Evolutionary conservation across 2,797 vertebrate genomes (phyloP).

Genomic region (Parauchenoglanis ngamensis): DNA sequence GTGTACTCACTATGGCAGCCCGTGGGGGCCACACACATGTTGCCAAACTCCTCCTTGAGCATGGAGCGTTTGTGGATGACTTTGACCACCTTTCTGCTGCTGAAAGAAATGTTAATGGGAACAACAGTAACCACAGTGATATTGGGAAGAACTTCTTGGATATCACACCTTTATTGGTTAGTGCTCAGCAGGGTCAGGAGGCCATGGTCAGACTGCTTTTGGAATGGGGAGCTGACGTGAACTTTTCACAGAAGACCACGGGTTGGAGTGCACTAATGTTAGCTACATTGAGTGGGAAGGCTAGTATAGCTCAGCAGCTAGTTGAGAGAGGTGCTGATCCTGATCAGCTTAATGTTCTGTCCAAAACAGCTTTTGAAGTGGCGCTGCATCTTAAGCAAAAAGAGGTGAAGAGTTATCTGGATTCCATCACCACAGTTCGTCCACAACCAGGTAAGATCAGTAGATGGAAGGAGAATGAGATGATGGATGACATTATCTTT

Average conservation of each 20-base stretch:
- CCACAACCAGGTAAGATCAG: constrained; percentile 82
- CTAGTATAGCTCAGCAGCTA: constrained; percentile 86
- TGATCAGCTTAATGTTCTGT: constrained; percentile 85
- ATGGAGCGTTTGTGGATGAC: constrained; percentile 85
- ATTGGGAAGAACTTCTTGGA: constrained; percentile 76
- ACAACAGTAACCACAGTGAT: constrained; percentile 72
- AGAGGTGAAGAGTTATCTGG: constrained; percentile 88
- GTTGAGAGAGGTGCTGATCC: constrained; percentile 91
- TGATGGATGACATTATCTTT: background rate
- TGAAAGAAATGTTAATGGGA: constrained; percentile 69
- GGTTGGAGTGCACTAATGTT: constrained; percentile 94
- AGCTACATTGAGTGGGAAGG: constrained; percentile 83
- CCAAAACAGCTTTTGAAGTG: constrained; percentile 92
- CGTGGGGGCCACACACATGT: constrained; percentile 88
- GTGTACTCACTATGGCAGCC: constrained; percentile 88
- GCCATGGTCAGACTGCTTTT: constrained; percentile 81
- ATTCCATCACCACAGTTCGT: constrained; percentile 88
- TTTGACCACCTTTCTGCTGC: constrained; percentile 78
- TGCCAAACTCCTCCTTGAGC: constrained; percentile 88
- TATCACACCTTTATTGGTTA: constrained; percentile 88
- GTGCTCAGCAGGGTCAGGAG: constrained; percentile 88
- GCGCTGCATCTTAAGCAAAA: constrained; percentile 87
- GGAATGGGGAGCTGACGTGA: constrained; percentile 93
- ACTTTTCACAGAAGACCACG: constrained; percentile 80
- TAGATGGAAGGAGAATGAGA: background rate